Evolutionary conservation across 2,888 invertebrate genomes (phyloP).

Genomic region (Pseudoips prasinana): DNA sequence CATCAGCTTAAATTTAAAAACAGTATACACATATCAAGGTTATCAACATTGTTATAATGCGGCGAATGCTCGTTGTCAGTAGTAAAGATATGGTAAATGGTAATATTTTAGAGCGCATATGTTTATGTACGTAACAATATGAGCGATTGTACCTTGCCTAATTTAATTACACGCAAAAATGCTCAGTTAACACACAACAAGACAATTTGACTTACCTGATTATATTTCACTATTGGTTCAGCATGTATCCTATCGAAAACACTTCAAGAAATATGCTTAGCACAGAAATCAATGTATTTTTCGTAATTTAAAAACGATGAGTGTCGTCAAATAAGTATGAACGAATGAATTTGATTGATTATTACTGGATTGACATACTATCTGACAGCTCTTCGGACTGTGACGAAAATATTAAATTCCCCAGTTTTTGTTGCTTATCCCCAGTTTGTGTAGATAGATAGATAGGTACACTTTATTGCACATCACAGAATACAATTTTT

Average conservation of each 20-base stretch:
- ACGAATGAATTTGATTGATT: too few species aligned
- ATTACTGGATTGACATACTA: too few species aligned
- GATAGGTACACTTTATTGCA: too few species aligned
- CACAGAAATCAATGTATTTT: slow-evolving; percentile 11
- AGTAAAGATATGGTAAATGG: too few species aligned
- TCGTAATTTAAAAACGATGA: background rate
- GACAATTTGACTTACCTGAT: slow-evolving; percentile 18
- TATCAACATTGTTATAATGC: slow-evolving; percentile 9
- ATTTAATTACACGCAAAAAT: slow-evolving; percentile 20
- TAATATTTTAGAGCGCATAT: slow-evolving; percentile 18
- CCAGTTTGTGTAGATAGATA: too few species aligned
- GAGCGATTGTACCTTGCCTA: slow-evolving; percentile 8
- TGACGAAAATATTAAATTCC: too few species aligned
- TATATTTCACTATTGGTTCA: slow-evolving; percentile 8
- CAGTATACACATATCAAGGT: slow-evolving; percentile 2
- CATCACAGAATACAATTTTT: too few species aligned
- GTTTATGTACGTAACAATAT: slow-evolving; percentile 24
- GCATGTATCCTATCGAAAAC: slow-evolving; percentile 8
- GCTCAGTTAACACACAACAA: background rate
- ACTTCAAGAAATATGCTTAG: slow-evolving; percentile 9
- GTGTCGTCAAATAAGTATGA: too few species aligned
- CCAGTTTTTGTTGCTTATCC: too few species aligned
- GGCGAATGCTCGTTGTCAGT: slow-evolving; percentile 1
- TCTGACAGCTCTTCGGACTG: too few species aligned
- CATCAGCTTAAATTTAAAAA: slow-evolving; percentile 5